Conservation (phyloP, 2,113 vertebrate species). For the Prunella fulvescens region DNA sequence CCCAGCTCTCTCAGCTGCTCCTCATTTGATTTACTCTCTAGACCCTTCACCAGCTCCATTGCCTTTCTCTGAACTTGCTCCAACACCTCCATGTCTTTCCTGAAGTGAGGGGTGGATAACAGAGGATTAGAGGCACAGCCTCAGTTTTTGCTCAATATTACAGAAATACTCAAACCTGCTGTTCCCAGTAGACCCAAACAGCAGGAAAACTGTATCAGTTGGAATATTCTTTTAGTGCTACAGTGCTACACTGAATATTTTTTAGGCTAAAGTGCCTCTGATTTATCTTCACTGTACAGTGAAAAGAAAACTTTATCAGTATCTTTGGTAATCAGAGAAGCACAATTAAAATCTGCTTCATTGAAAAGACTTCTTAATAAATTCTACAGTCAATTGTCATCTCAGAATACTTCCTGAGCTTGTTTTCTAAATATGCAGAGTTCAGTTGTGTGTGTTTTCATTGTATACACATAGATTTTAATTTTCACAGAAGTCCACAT, state of each 20-base stretch:
- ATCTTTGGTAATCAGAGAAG: background rate
- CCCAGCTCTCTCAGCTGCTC: background rate
- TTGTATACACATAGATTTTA: background rate
- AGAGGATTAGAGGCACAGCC: background rate
- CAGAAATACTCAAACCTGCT: background rate
- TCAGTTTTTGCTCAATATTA: background rate
- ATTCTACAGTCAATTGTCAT: background rate
- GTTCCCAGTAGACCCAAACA: background rate
- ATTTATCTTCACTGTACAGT: background rate
- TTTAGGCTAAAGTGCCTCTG: background rate
- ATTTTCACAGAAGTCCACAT: background rate
- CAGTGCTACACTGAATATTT: background rate
- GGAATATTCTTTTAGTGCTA: background rate
- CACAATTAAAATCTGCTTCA: background rate
- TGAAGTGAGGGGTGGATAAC: background rate
- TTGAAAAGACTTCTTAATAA: background rate
- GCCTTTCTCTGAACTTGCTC: background rate
- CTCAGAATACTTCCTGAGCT: background rate
- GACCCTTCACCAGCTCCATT: background rate
- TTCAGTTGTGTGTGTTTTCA: background rate
- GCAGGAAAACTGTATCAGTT: background rate
- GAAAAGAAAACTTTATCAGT: background rate
- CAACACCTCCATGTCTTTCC: background rate
- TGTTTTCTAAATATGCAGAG: background rate
- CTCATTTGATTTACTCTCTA: background rate